These are phyloP conservation scores for Indicator maculatus DNA, from an alignment of 2,113 vertebrate species.

Conservation along the genomic window DNA sequence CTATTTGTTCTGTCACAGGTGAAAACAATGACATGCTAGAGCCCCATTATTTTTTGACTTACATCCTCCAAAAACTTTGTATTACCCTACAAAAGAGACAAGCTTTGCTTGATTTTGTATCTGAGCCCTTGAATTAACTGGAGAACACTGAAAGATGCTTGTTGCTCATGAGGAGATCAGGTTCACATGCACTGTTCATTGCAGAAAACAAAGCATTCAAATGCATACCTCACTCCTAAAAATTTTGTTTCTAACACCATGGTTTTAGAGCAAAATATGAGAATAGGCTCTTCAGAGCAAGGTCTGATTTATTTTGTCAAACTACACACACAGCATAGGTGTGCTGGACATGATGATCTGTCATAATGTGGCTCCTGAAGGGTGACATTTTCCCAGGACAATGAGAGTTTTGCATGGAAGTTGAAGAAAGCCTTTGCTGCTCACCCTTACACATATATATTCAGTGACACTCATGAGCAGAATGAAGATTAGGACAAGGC, in stretches of 20 bases:
- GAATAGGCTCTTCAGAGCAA: background rate
- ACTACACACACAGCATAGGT: background rate
- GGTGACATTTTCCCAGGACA: background rate
- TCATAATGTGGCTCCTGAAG: background rate
- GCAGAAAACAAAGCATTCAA: background rate
- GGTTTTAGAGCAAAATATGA: background rate
- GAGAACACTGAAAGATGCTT: background rate
- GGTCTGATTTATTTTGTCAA: background rate
- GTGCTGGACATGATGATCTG: background rate
- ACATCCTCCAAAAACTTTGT: background rate
- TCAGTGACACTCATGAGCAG: background rate
- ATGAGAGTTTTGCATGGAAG: background rate
- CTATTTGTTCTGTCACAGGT: background rate
- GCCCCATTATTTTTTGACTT: background rate
- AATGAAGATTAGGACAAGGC: background rate
- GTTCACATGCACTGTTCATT: background rate
- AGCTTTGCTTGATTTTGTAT: background rate
- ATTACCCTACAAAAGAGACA: background rate
- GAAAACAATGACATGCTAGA: background rate
- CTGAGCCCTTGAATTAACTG: background rate
- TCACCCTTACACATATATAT: background rate
- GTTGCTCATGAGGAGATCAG: background rate
- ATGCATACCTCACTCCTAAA: background rate
- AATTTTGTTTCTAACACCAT: background rate
- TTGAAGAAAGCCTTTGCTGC: background rate